Evolutionary conservation across 2,888 invertebrate species (phyloP), one percentile per base, ranked within the genome.

Genomic region (Meliscaeva auricollis): DNA sequence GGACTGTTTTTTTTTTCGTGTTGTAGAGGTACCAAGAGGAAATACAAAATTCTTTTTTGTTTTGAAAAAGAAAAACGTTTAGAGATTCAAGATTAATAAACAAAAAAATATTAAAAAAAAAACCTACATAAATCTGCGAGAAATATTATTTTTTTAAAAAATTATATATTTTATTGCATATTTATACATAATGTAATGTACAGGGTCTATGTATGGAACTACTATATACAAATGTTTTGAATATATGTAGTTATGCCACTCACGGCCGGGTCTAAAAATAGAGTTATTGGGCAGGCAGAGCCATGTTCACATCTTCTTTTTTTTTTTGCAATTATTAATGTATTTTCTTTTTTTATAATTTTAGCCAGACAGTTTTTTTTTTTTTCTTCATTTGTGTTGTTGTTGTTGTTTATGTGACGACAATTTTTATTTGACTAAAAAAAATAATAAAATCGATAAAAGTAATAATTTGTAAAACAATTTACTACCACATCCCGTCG

Each of bases 271-370:
- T 35, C 77, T 77, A 77, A 62, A 52, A 62, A 54, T 77, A 77
- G 77, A 77, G 77, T 62, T 62, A 60, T 70, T 70, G 44, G 62
- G 52, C 52, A n/a, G n/a, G n/a, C n/a, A 54, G 54, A 70, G 38
- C 46, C 68, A 70, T 70, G 52, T 70, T 77, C 62, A 70, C 48
- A 58, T 70, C 11, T 58, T n/a, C n/a, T 26, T 26, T 26, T 26
- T 26, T 58, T 66, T 66, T 77, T 77, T 77, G 52, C 44, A 77
- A 70, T 70, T 70, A 70, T 54, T 76, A 68, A 66, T 76, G 56
- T 77, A 26, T 69, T 77, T 35, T 32, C 70, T 77, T 38, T 60
- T 76, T 69, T n/a, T 62, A 62, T 62, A 62, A 70, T 70, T 70
- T 70, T 69, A 62, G 70, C 77, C 50, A 76, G 62, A 73, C 60